Conservation (phyloP, 2,888 invertebrate species). For the Opisthograptis luteolata region DNA sequence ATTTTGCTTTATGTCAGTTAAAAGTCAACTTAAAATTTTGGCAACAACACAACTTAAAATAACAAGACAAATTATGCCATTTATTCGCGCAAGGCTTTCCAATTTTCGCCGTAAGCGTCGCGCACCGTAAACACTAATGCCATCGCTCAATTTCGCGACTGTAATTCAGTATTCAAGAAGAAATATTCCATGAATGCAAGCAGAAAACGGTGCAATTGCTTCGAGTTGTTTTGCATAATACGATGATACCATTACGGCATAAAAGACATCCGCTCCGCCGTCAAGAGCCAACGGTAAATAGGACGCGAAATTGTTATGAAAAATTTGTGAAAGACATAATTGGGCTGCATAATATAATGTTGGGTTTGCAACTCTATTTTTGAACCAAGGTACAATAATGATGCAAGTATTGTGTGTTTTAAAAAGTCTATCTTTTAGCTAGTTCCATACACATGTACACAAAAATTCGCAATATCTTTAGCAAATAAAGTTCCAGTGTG, state of each 20-base stretch:
- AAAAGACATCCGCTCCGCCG: conserved; percentile 52
- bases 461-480: too few relatives aligned
- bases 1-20: not conserved
- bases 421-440: too few relatives aligned
- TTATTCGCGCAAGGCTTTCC: conserved; percentile 24
- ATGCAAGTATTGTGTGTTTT: too few relatives aligned
- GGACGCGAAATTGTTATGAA: conserved; percentile 26
- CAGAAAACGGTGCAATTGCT: conserved; percentile 66
- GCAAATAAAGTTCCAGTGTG: too few relatives aligned
- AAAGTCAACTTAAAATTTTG: conserved; percentile 31
- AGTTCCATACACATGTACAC: too few relatives aligned
- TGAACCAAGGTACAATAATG: too few relatives aligned
- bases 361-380: too few relatives aligned
- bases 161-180: conserved; percentile 68
- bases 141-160: conserved; percentile 56
- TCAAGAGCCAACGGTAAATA: conserved; percentile 29
- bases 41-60: conserved; percentile 4
- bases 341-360: conserved; percentile 8
- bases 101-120: conserved; percentile 29
- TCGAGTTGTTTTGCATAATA: conserved; percentile 76
- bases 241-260: conserved; percentile 69
- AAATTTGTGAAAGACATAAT: conserved; percentile 29
- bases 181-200: conserved; percentile 38
- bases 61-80: conserved; percentile 11
- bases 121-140: conserved; percentile 36